Evolutionary conservation across 1,140 invertebrate genomes (phyloP).

Genomic region (Drosophila aff.): DNA sequence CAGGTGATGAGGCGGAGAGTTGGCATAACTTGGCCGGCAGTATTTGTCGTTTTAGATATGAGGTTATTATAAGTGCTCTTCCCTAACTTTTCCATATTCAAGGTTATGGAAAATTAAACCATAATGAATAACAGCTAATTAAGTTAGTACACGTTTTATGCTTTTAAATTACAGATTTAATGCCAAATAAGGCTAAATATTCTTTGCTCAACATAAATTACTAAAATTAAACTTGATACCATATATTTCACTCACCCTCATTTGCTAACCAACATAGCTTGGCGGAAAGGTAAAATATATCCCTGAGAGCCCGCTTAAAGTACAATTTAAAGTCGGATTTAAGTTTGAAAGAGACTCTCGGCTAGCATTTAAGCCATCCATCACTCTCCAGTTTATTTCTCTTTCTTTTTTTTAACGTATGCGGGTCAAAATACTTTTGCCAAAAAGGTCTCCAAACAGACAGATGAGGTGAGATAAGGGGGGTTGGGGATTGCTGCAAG

Average conservation of each 20-base stretch:
- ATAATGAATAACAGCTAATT: not conserved
- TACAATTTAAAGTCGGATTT: constrained; percentile 3
- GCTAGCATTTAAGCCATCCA: constrained; percentile 50
- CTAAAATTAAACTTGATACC: not conserved
- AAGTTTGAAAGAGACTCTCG: constrained; percentile 5
- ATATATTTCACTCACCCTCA: not conserved
- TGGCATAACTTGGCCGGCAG: not conserved
- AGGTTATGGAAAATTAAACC: not conserved
- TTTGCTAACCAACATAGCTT: not conserved
- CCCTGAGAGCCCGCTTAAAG: constrained; percentile 7
- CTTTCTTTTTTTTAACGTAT: constrained; percentile 39
- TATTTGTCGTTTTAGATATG: not conserved
- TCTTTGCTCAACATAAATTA: not conserved
- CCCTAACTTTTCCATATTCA: not conserved
- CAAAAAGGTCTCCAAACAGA: constrained; percentile 45
- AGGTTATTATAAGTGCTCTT: no score
- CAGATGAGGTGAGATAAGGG: not conserved
- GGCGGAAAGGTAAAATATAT: no score
- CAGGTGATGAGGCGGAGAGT: not conserved
- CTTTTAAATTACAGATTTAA: not conserved
- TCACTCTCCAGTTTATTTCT: constrained; percentile 20
- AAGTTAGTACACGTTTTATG: not conserved
- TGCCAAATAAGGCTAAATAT: not conserved
- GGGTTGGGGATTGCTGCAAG: constrained; percentile 12
- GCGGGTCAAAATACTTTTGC: constrained; percentile 70